Evolutionary conservation across 2,113 vertebrate species (phyloP).

Genomic region (Aramus guarauna): DNA sequence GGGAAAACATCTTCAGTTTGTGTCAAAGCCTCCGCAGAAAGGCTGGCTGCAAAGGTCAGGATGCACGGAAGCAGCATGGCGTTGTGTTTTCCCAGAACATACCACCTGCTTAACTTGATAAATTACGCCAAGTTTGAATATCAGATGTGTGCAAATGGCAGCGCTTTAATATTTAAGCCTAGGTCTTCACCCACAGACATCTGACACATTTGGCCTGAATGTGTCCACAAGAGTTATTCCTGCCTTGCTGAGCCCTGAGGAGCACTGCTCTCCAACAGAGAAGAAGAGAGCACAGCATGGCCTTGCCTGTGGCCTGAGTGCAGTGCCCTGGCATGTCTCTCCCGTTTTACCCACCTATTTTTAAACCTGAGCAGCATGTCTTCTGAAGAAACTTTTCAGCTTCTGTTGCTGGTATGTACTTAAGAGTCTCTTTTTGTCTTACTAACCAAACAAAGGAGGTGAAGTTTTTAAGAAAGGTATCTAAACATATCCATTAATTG

Average conservation of each 20-base stretch:
- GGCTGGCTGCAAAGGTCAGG: neutral
- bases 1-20: neutral
- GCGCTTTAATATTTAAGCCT: neutral
- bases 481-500: neutral
- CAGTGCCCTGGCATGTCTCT: neutral
- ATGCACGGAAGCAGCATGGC: neutral
- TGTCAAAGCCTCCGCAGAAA: neutral
- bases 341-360: neutral
- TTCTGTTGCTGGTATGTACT: neutral
- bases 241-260: neutral
- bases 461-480: neutral
- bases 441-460: neutral
- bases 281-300: neutral
- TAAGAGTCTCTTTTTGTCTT: neutral
- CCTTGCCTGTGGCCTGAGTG: neutral
- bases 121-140: neutral
- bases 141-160: neutral
- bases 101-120: neutral
- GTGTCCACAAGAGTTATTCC: neutral
- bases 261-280: neutral
- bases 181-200: neutral
- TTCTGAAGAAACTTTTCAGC: neutral
- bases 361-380: neutral
- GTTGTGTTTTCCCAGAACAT: neutral
- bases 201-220: neutral